Evolutionary conservation across 2,888 invertebrate species (phyloP).

Genomic region (Drosophila siamana): DNA sequence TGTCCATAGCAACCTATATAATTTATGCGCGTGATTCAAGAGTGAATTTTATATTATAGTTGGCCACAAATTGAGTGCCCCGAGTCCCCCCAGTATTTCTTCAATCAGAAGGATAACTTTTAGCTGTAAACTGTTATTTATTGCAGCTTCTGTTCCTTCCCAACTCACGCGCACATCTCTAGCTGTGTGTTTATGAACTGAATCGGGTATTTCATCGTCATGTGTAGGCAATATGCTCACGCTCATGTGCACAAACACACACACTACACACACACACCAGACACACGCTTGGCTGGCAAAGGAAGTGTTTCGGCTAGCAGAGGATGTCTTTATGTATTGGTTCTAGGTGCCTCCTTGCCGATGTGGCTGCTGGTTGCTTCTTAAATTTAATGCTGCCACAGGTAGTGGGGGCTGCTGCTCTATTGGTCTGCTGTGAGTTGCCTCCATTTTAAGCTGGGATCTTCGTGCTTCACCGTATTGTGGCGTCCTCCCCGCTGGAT

Average conservation of each 20-base stretch:
- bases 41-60: background rate
- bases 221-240: slow-evolving; percentile 20
- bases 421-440: slow-evolving; percentile 20
- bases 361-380: slow-evolving; percentile 39
- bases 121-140: background rate
- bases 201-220: slow-evolving; percentile 40
- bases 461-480: slow-evolving; percentile 11
- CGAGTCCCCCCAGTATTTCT: background rate
- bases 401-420: slow-evolving; percentile 49
- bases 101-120: background rate
- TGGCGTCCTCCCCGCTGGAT: slow-evolving; percentile 33
- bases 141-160: background rate
- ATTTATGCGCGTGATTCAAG: background rate
- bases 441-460: slow-evolving; percentile 13
- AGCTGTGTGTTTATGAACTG: slow-evolving; percentile 14
- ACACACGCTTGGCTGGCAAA: slow-evolving; percentile 2
- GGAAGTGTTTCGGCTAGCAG: slow-evolving; percentile 50
- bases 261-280: slow-evolving; percentile 14
- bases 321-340: slow-evolving; percentile 76
- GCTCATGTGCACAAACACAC: slow-evolving; percentile 16
- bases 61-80: background rate
- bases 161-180: slow-evolving; percentile 16
- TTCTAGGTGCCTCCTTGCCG: slow-evolving; percentile 28
- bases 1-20: background rate
- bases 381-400: slow-evolving; percentile 76